A percentile compares a stretch with the other conserved stretches of the same genome.
These are phyloP conservation scores for Coracias cyanogaster DNA, from an alignment of 2,797 vertebrate species.

Conservation along the genomic window DNA sequence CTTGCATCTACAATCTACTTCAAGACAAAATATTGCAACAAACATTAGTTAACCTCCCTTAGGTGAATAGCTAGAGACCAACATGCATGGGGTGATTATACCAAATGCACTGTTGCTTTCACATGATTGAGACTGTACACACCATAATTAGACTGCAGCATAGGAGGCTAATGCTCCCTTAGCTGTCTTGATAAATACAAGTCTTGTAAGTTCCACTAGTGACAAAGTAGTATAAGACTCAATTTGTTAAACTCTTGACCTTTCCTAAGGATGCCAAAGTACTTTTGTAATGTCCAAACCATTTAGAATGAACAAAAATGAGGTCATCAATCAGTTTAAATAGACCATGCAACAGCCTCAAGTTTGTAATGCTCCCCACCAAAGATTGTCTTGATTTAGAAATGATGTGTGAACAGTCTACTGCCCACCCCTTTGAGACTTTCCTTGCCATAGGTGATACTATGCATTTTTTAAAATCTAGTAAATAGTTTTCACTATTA, in stretches of 20 bases:
- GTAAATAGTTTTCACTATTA: neutral
- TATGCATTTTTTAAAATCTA: neutral
- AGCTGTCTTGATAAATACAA: neutral
- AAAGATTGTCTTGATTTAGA: neutral
- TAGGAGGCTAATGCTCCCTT: neutral
- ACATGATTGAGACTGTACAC: neutral
- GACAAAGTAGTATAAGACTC: neutral
- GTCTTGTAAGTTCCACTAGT: neutral
- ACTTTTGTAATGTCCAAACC: neutral
- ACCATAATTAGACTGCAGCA: neutral
- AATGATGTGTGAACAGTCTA: neutral
- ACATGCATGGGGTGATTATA: neutral
- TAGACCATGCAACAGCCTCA: neutral
- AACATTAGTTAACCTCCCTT: neutral
- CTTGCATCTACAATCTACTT: neutral
- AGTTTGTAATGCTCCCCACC: neutral
- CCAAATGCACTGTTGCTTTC: neutral
- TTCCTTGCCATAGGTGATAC: neutral
- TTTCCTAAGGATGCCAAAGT: conserved; percentile 11
- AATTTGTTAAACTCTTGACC: conserved; percentile 33
- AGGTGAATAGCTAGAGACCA: neutral
- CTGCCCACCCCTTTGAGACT: neutral
- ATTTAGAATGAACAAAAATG: neutral
- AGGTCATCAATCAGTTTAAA: conserved; percentile 26
- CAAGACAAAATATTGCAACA: neutral